A percentile compares a stretch with the other conserved stretches of the same genome.
phyloP scores from a whole-genome alignment of 2,113 vertebrate genomes.

The Syrmaticus mikado region DNA sequence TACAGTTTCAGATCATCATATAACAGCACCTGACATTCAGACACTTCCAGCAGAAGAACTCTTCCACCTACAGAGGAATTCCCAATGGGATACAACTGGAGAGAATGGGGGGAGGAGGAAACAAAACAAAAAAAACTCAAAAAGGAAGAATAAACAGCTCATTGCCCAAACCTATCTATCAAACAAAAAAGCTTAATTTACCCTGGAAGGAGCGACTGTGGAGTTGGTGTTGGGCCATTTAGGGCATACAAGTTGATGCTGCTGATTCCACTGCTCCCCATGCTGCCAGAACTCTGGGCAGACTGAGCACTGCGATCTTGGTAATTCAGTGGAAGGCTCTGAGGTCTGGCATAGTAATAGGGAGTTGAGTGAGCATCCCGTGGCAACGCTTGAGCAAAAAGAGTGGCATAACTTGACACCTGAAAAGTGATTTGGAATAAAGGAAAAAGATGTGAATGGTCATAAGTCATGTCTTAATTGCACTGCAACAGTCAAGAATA shows the following conservation, averaged over 20 bases:
- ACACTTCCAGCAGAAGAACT: background rate
- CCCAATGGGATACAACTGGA: background rate
- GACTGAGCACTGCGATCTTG: slow-evolving; percentile 84
- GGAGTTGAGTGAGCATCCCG: slow-evolving; percentile 96
- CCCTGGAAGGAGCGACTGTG: slow-evolving; percentile 89
- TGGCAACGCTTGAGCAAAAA: slow-evolving; percentile 93
- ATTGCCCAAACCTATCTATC: background rate
- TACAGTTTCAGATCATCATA: background rate
- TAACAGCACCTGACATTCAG: background rate
- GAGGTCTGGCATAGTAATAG: slow-evolving; percentile 93
- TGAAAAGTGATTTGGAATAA: slow-evolving; percentile 60
- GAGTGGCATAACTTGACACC: slow-evolving; percentile 87
- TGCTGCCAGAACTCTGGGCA: slow-evolving; percentile 81
- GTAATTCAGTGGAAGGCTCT: slow-evolving; percentile 90
- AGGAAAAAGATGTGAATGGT: background rate
- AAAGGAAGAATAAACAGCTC: rapidly evolving
- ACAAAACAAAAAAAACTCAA: background rate
- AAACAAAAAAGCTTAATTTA: slow-evolving; percentile 57
- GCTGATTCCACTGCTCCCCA: slow-evolving; percentile 94
- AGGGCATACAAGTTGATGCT: slow-evolving; percentile 87
- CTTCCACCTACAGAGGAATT: background rate
- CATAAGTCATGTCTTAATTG: background rate
- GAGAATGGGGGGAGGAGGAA: rapidly evolving
- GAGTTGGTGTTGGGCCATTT: slow-evolving; percentile 87
- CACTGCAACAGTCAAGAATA: background rate